Evolutionary conservation across 1,140 invertebrate species (phyloP), one percentile per base, ranked within the genome.

Genomic region (Colletes gigas): DNA sequence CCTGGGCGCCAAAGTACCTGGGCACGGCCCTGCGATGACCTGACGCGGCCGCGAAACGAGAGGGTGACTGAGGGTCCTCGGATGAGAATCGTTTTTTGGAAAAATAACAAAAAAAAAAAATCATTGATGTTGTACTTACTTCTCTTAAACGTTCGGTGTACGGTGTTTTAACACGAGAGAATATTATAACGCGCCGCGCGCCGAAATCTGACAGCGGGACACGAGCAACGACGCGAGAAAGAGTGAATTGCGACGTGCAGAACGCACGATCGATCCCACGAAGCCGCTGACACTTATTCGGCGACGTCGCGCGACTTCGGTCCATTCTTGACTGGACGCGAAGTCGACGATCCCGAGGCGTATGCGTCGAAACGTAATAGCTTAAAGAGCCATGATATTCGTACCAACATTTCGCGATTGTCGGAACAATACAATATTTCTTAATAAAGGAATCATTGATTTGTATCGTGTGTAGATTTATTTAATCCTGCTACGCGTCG

Each of bases 371-470:
- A 81, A 65, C 81, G 84, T 78, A 73, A 77, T 84, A 87, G 82
- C 85, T 87, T 84, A 67, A 78, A 84, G 82, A 74, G 65, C 54
- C 72, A 77, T 87, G 88, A 88, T 88, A 89, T 89, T 89, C 88
- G 83, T 89, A 89, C 84, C 85, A 88, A 63, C 78, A 81, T 83
- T 89, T 89, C 81, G 84, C 85, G 82, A 87, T 87, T 84, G 82
- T 88, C 77, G 83, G 71, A 87, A 87, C 73, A 71, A 89, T 89
- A 83, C 88, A 89, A 85, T 87, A 89, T 89, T 89, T 89, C 85
- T 89, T 88, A 89, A 89, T 89, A 89, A 89, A 89, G 69, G 79
- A 89, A 63, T 89, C 78, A 89, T 88, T 83, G 84, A 85, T 89
- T 89, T 89, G 76, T 89, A 89, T 6, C 12, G 10, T 14, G 44